Conservation (phyloP, 2,888 invertebrate species). For the Nycteola revayana region DNA sequence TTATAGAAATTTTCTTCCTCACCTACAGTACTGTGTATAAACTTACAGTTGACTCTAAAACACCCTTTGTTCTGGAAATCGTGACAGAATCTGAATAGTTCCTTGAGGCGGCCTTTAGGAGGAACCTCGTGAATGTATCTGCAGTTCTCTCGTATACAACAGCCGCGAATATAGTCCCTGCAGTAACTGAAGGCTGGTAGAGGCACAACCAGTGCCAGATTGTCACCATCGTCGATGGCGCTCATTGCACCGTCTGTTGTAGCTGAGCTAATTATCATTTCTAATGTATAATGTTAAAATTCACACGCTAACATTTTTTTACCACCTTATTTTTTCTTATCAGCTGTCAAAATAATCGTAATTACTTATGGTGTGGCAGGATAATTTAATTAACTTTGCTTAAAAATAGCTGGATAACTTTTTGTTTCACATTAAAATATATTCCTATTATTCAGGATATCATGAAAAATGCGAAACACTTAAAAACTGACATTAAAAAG, state of each 20-base stretch:
- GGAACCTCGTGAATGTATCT: conserved; percentile 68
- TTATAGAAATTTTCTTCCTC: conserved; percentile 86
- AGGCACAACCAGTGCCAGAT: conserved; percentile 29
- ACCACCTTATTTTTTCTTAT: neutral
- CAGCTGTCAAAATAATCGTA: neutral
- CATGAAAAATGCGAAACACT: too few species aligned
- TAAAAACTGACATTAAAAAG: too few species aligned
- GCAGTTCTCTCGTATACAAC: conserved; percentile 79
- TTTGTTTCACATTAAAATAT: too few species aligned
- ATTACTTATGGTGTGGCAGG: too few species aligned
- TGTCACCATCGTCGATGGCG: conserved; percentile 51
- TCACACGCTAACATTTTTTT: conserved; percentile 16
- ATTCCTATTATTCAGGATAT: too few species aligned
- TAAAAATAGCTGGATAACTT: too few species aligned
- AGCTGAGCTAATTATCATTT: conserved; percentile 37
- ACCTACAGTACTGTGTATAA: conserved; percentile 86
- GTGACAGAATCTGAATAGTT: conserved; percentile 79
- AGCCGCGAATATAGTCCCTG: conserved; percentile 76
- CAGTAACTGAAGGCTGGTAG: conserved; percentile 56
- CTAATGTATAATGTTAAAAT: neutral
- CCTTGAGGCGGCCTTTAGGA: conserved; percentile 56
- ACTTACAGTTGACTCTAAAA: conserved; percentile 84
- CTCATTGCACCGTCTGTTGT: conserved; percentile 45
- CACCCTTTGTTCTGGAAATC: conserved; percentile 87
- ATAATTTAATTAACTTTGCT: too few species aligned